Percentiles rank a stretch among this genome's conserved stretches.
phyloP scores from a whole-genome alignment of 2,113 vertebrate species.

The Oreotrochilus melanogaster region DNA sequence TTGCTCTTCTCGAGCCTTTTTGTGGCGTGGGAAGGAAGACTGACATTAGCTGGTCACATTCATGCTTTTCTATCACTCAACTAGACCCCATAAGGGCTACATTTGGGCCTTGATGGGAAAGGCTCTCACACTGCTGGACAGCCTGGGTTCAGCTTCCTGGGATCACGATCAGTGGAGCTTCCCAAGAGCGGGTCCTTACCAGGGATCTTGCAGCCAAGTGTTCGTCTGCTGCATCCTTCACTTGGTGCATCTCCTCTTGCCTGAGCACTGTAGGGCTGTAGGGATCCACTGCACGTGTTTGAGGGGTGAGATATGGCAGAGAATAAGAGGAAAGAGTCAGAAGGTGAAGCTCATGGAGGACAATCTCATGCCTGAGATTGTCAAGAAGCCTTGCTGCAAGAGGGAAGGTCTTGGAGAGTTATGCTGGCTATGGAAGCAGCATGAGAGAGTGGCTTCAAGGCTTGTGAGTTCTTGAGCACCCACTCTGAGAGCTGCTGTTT shows the following conservation, averaged over 20 bases:
- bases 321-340: background rate
- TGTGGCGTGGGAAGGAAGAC: background rate
- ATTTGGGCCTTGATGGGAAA: background rate
- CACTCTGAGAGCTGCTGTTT: background rate
- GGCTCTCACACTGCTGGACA: background rate
- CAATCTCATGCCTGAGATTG: background rate
- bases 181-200: background rate
- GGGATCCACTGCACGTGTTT: background rate
- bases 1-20: background rate
- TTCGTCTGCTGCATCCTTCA: background rate
- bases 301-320: accelerated
- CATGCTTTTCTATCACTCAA: background rate
- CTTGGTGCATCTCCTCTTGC: background rate
- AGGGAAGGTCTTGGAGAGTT: background rate
- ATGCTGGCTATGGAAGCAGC: background rate
- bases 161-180: background rate
- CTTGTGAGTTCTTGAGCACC: background rate
- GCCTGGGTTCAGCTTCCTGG: background rate
- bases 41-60: background rate
- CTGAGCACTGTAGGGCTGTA: background rate
- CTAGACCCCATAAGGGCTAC: accelerated
- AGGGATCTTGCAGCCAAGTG: background rate
- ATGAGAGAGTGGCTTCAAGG: background rate
- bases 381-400: background rate
- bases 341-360: background rate